A percentile compares a stretch with the other conserved stretches of the same genome.
These are phyloP conservation scores for Nematolebias whitei DNA, from an alignment of 2,113 vertebrate species.

Conservation along the genomic window DNA sequence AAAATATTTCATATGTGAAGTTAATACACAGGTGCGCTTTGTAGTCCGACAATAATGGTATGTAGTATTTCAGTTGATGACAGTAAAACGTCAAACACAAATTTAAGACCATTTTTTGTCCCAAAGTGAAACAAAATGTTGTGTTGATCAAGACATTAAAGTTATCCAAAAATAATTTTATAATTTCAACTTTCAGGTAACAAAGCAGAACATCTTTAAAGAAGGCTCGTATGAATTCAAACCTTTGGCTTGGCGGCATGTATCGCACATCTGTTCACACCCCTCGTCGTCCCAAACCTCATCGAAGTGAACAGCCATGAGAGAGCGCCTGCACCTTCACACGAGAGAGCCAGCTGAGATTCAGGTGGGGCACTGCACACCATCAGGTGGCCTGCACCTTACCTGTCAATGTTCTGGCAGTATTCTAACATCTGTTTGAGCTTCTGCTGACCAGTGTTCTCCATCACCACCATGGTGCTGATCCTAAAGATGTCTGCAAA, in stretches of 20 bases:
- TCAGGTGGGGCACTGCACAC: no score
- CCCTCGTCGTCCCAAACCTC: slow-evolving; percentile 91
- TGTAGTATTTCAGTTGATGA: no score
- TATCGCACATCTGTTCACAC: slow-evolving; percentile 93
- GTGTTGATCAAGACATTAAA: no score
- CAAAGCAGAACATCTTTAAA: no score
- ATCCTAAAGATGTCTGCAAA: slow-evolving; percentile 95
- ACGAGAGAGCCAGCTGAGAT: neutral
- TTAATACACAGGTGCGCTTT: no score
- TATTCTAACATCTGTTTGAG: slow-evolving; percentile 94
- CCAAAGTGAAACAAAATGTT: no score
- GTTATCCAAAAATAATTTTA: neutral
- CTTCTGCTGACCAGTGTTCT: slow-evolving; percentile 95
- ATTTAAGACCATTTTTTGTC: no score
- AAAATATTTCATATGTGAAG: no score
- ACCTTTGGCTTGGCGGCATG: slow-evolving; percentile 85
- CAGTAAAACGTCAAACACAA: no score
- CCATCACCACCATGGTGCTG: slow-evolving; percentile 98
- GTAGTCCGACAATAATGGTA: no score
- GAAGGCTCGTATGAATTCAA: slow-evolving; percentile 30
- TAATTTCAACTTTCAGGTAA: neutral
- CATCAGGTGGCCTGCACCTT: neutral
- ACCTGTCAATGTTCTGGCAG: slow-evolving; percentile 88
- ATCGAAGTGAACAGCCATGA: slow-evolving; percentile 94
- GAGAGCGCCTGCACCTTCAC: slow-evolving; percentile 89